Evolutionary conservation across 2,797 vertebrate genomes (phyloP).

Genomic region (Pantherophis alleghaniensis): DNA sequence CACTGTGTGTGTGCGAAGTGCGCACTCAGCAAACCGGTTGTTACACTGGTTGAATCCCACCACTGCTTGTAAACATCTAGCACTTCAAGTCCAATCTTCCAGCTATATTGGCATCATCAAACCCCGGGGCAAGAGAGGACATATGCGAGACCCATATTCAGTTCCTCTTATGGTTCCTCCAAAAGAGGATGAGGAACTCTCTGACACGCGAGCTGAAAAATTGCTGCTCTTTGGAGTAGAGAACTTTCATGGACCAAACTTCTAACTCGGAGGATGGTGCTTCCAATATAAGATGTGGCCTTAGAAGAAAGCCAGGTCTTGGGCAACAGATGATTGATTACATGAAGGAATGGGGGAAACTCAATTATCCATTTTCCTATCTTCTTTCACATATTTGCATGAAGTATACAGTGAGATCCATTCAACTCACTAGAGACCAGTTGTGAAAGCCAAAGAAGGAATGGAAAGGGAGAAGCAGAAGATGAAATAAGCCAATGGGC

Average conservation of each 20-base stretch:
- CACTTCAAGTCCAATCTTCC: no score
- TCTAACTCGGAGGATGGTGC: background rate
- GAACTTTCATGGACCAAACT: background rate
- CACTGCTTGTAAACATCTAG: no score
- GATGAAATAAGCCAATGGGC: constrained; percentile 61
- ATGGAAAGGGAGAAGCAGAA: constrained; percentile 69
- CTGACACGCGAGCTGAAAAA: background rate
- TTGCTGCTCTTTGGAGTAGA: background rate
- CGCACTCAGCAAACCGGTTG: no score
- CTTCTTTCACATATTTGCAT: constrained; percentile 72
- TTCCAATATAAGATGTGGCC: background rate
- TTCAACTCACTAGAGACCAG: constrained; percentile 62
- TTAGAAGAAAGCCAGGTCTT: constrained; percentile 37
- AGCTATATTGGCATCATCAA: background rate
- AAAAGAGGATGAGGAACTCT: background rate
- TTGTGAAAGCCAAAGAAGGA: constrained; percentile 63
- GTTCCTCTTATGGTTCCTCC: background rate
- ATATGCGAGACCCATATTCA: background rate
- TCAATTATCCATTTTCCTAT: constrained; percentile 66
- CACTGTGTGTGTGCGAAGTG: no score
- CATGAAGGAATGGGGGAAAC: constrained; percentile 66
- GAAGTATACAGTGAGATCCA: constrained; percentile 76
- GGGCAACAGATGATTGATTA: constrained; percentile 70
- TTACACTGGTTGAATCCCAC: no score
- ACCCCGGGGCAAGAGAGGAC: background rate